A percentile compares a stretch with the other conserved stretches of the same genome.
Evolutionary conservation across 2,888 invertebrate genomes (phyloP).

Genomic region (Cheilosia vernalis): DNA sequence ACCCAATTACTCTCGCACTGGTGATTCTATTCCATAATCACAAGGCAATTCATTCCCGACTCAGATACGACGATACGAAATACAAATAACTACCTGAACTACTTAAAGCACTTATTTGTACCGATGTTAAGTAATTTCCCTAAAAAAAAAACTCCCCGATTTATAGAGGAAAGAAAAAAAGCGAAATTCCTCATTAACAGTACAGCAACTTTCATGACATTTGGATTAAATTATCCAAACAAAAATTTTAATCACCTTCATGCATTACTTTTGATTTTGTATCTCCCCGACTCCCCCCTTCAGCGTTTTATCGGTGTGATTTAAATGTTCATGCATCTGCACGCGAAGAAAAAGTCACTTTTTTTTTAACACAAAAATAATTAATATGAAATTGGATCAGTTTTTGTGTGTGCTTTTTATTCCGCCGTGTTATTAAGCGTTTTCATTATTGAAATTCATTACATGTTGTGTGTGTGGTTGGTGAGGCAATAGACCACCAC

Average conservation of each 20-base stretch:
- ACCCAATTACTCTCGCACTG: slow-evolving; percentile 63
- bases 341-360: slow-evolving; percentile 7
- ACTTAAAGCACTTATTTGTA: not conserved
- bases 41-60: not conserved
- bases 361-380: slow-evolving; percentile 21
- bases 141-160: slow-evolving; percentile 14
- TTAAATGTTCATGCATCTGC: too few species aligned
- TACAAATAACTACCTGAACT: slow-evolving; percentile 9
- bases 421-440: slow-evolving; percentile 44
- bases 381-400: slow-evolving; percentile 55
- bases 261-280: slow-evolving; percentile 3
- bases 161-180: slow-evolving; percentile 1
- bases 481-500: slow-evolving; percentile 58
- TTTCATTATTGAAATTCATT: slow-evolving; percentile 53
- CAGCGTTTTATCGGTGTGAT: slow-evolving; percentile 8
- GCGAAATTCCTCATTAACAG: slow-evolving; percentile 1
- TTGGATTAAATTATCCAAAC: slow-evolving; percentile 5
- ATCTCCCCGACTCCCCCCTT: not conserved
- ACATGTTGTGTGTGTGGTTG: slow-evolving; percentile 12
- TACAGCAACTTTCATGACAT: slow-evolving; percentile 26
- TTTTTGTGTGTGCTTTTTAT: slow-evolving; percentile 18
- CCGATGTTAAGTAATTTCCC: slow-evolving; percentile 17
- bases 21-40: slow-evolving; percentile 44
- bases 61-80: not conserved
- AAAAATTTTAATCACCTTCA: slow-evolving; percentile 7